phyloP scores from a whole-genome alignment of 2,113 vertebrate genomes.

The Aviceda subcristata region DNA sequence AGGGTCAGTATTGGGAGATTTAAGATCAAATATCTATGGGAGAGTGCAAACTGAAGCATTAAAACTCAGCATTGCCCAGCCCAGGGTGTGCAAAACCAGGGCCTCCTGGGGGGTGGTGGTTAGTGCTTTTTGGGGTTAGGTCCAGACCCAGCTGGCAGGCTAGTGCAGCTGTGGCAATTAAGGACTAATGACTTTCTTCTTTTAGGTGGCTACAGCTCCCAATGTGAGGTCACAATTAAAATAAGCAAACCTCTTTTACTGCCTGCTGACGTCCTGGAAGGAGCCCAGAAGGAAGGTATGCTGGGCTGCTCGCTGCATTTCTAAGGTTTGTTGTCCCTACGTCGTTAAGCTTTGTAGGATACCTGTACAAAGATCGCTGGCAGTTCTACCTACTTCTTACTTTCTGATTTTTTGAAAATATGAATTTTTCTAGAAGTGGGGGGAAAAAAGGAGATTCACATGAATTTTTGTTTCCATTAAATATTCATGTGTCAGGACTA shows the following conservation, averaged over 20 bases:
- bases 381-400: not conserved
- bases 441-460: not conserved
- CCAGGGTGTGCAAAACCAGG: not conserved
- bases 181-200: not conserved
- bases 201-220: not conserved
- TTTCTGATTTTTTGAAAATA: not conserved
- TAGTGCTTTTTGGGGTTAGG: not conserved
- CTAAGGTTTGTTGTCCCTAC: not conserved
- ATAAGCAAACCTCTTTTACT: not conserved
- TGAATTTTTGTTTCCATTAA: rapidly evolving
- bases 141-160: not conserved
- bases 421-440: not conserved
- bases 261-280: not conserved
- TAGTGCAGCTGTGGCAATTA: not conserved
- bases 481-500: not conserved
- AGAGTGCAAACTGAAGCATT: not conserved
- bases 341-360: not conserved
- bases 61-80: not conserved
- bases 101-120: not conserved
- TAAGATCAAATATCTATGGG: not conserved
- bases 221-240: not conserved
- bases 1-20: not conserved
- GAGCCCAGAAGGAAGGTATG: not conserved
- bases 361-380: not conserved
- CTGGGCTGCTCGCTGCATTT: not conserved